Percentiles rank a stretch among this genome's conserved stretches.
Conservation (phyloP, 2,888 invertebrate species). For the Diaprepes abbreviatus region DNA sequence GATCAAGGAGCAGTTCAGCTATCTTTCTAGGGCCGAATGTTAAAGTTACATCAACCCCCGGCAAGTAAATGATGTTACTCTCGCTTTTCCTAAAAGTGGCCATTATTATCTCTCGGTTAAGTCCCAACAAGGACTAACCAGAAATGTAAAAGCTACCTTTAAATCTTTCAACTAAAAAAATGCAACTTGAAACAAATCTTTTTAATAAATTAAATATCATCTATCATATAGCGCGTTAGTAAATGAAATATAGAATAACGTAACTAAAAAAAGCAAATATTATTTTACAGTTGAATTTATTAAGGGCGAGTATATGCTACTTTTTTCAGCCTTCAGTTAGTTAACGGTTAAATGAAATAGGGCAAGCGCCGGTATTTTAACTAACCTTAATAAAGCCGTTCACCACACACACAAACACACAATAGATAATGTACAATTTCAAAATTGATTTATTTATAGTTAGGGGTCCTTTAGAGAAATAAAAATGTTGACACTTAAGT, state of each 20-base stretch:
- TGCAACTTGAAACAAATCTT: constrained; percentile 3
- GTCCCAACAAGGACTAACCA: background rate
- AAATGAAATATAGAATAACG: background rate
- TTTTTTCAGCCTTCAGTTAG: background rate
- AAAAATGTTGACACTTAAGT: no score
- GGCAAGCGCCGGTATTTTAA: no score
- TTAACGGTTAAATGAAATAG: background rate
- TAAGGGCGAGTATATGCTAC: constrained; percentile 6
- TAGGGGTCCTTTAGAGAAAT: no score
- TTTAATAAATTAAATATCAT: constrained; percentile 4
- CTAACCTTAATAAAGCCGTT: no score
- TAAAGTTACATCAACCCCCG: background rate
- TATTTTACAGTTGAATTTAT: constrained; percentile 20
- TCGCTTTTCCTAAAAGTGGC: background rate
- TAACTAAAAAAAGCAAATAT: background rate
- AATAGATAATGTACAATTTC: no score
- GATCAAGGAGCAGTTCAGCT: constrained; percentile 16
- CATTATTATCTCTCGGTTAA: background rate
- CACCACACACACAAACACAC: no score
- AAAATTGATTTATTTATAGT: no score
- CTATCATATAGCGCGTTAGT: background rate
- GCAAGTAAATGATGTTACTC: constrained; percentile 1
- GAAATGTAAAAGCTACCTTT: background rate
- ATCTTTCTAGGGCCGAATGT: constrained; percentile 10
- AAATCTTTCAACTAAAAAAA: constrained; percentile 17